phyloP scores from a whole-genome alignment of 37 sponge, comb jelly and placozoan genomes.

The Tethya wilhelma region DNA sequence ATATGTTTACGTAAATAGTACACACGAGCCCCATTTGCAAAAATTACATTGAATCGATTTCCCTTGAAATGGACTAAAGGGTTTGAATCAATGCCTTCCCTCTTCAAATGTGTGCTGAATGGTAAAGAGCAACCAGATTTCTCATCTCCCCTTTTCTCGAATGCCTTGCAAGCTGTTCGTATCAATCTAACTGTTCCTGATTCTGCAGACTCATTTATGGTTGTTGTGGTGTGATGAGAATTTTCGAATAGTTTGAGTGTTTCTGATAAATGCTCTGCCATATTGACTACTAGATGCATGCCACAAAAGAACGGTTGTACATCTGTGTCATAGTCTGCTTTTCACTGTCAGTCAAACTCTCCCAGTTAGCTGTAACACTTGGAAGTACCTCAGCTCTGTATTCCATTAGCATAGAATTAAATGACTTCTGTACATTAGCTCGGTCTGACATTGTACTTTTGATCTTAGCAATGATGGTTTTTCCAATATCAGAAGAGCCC shows the following conservation, averaged over 20 bases:
- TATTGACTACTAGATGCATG: neutral
- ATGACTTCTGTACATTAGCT: neutral
- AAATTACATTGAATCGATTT: neutral
- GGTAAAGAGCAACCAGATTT: neutral
- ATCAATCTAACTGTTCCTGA: neutral
- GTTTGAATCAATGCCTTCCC: neutral
- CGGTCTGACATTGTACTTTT: neutral
- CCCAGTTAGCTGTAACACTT: neutral
- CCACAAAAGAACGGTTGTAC: neutral
- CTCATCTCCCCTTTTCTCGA: neutral
- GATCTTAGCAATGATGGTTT: neutral
- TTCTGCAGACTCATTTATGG: neutral
- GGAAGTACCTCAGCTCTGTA: neutral
- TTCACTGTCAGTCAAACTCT: neutral
- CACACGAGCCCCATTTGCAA: neutral
- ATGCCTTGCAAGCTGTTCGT: neutral
- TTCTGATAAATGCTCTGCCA: neutral
- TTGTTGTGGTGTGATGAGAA: neutral
- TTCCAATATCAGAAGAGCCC: neutral
- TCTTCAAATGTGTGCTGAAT: neutral
- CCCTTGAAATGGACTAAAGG: neutral
- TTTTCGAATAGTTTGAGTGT: neutral
- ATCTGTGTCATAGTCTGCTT: neutral
- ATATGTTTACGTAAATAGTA: neutral
- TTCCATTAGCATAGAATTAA: neutral